Conservation (phyloP, 2,888 invertebrate species). For the Eupithecia vulgata region DNA sequence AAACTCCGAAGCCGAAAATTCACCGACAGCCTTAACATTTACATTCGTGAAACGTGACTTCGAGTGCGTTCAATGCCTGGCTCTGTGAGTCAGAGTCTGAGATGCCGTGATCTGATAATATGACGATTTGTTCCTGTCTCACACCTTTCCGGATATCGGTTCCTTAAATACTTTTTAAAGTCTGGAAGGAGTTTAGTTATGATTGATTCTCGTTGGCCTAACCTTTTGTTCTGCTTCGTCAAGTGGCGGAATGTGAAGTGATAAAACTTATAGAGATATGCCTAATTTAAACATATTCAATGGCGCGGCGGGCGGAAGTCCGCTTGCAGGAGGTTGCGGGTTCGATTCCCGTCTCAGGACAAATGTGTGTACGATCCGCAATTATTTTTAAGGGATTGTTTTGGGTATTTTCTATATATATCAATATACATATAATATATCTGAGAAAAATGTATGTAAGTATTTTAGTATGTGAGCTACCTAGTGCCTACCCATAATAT, state of each 20-base stretch:
- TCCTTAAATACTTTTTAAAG: constrained; percentile 1
- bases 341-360: neutral
- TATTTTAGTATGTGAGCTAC: neutral
- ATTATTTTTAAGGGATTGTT: neutral
- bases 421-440: no score
- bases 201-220: neutral
- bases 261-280: no score
- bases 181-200: neutral
- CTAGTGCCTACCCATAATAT: neutral
- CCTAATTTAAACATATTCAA: neutral
- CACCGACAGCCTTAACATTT: constrained; percentile 49
- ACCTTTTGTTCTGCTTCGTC: neutral
- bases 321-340: neutral
- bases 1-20: constrained; percentile 10
- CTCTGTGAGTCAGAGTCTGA: constrained; percentile 32
- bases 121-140: constrained; percentile 35
- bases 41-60: constrained; percentile 60
- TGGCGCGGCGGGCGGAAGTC: neutral
- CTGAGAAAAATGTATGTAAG: neutral
- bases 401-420: no score
- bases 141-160: constrained; percentile 11
- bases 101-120: constrained; percentile 33
- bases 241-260: neutral
- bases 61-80: constrained; percentile 41
- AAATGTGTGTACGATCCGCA: neutral